Conservation (phyloP, 2,113 vertebrate species). For the Axis porcinus region DNA sequence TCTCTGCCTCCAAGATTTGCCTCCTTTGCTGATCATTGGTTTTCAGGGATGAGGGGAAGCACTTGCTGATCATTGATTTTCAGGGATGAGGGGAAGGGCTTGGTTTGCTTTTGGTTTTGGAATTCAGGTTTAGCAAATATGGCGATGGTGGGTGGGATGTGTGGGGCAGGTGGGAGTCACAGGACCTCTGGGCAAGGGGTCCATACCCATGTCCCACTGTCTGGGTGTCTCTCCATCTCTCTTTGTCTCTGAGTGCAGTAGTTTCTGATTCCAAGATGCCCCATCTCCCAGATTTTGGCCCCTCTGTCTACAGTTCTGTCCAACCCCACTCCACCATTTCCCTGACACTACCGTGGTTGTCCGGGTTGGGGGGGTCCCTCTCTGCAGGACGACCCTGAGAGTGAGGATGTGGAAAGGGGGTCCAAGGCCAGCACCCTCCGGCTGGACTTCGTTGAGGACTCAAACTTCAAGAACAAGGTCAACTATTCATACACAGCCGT, state of each 20-base stretch:
- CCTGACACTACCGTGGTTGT: background rate
- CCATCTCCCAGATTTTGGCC: background rate
- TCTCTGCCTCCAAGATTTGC: constrained; percentile 80
- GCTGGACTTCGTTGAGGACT: constrained; percentile 93
- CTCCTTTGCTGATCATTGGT: constrained; percentile 79
- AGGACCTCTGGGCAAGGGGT: background rate
- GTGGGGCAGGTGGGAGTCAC: background rate
- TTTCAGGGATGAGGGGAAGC: constrained; percentile 61
- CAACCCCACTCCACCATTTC: background rate
- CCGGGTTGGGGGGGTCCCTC: background rate
- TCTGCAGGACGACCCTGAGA: constrained; percentile 88
- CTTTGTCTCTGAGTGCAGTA: background rate
- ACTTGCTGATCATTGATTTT: constrained; percentile 7
- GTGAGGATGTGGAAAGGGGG: constrained; percentile 88
- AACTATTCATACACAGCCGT: constrained; percentile 97
- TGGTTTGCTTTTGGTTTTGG: background rate
- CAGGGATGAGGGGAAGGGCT: constrained; percentile 52
- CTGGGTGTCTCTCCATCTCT: background rate
- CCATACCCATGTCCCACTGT: background rate
- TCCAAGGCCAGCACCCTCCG: constrained; percentile 85
- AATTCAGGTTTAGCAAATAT: background rate
- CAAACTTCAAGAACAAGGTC: constrained; percentile 97
- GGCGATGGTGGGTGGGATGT: background rate
- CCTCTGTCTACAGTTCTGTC: background rate
- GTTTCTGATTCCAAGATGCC: background rate